Evolutionary conservation across 2,797 vertebrate species (phyloP).

Genomic region (Manis javanica): DNA sequence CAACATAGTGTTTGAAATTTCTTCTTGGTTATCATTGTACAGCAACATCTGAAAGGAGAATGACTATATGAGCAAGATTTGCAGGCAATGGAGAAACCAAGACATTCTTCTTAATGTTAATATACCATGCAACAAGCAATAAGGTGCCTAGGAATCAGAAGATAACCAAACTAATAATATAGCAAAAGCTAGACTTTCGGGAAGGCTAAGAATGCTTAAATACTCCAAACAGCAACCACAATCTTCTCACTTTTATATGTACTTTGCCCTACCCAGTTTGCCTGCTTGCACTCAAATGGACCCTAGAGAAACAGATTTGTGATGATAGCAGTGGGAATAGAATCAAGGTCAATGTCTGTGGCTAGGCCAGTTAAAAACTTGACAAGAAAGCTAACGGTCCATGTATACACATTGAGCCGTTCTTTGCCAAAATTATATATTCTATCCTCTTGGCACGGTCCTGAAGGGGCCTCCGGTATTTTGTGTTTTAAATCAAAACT

Average conservation of each 20-base stretch:
- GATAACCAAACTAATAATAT: neutral
- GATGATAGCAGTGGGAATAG: neutral
- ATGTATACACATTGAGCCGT: neutral
- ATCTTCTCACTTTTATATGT: neutral
- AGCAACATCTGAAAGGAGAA: conserved; percentile 13
- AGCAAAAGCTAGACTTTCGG: conserved; percentile 30
- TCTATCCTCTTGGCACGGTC: neutral
- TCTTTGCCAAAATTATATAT: conserved; percentile 21
- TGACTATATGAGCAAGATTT: neutral
- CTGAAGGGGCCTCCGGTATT: neutral
- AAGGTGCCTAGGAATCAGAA: neutral
- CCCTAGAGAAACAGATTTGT: neutral
- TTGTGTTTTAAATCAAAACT: conserved; percentile 31
- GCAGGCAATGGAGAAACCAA: neutral
- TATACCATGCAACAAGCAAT: neutral
- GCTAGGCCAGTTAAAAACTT: neutral
- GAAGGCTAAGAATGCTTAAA: neutral
- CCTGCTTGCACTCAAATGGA: neutral
- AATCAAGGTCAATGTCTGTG: conserved; percentile 9
- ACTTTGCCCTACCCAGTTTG: neutral
- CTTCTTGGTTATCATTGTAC: conserved; percentile 12
- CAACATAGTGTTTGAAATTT: neutral
- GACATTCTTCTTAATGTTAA: neutral
- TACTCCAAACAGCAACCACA: neutral
- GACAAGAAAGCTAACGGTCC: neutral